Evolutionary conservation across 2,113 vertebrate genomes (phyloP).

Genomic region (Pardalotus punctatus): DNA sequence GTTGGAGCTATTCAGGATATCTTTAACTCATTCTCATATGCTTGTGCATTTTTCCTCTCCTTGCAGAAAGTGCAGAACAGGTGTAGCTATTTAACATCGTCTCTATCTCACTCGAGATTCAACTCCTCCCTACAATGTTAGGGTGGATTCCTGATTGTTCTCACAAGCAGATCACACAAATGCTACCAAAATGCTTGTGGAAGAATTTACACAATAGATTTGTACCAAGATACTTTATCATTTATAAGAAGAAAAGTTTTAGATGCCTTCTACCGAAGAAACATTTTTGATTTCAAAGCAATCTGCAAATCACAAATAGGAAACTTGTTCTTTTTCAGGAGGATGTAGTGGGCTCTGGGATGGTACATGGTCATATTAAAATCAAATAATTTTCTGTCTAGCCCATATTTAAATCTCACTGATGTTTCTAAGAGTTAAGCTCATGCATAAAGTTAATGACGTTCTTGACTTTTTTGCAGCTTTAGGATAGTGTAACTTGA

Average conservation of each 20-base stretch:
- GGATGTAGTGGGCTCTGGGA: background rate
- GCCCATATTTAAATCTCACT: background rate
- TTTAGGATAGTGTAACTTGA: background rate
- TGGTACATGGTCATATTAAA: background rate
- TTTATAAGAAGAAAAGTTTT: background rate
- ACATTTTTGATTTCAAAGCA: background rate
- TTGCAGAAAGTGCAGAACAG: background rate
- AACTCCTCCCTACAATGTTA: background rate
- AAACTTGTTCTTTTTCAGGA: background rate
- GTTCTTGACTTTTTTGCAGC: background rate
- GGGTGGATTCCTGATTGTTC: background rate
- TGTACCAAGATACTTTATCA: background rate
- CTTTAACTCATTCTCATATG: background rate
- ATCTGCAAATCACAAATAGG: background rate
- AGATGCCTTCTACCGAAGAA: background rate
- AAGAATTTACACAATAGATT: background rate
- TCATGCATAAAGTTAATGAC: background rate
- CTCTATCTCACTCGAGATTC: background rate
- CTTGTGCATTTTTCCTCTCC: conserved; percentile 14
- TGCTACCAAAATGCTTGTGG: background rate
- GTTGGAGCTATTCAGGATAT: conserved; percentile 30
- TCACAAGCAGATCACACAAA: background rate
- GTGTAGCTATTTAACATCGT: background rate
- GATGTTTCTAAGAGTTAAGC: background rate
- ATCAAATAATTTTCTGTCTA: background rate